A percentile compares a stretch with the other conserved stretches of the same genome.
phyloP scores from a whole-genome alignment of 2,113 vertebrate genomes.

The Indicator maculatus region DNA sequence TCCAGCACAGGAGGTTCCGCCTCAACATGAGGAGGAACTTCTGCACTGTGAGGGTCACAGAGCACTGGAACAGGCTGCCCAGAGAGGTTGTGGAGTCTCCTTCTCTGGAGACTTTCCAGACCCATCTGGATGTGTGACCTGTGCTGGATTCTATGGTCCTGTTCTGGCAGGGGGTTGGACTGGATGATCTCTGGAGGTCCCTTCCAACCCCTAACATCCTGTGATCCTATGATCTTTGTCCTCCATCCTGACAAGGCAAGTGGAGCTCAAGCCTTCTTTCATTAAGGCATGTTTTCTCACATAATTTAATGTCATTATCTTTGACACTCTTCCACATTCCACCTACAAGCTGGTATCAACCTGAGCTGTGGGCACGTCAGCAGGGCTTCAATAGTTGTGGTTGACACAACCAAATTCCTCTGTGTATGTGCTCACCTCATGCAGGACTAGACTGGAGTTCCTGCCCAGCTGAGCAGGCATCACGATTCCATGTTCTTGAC shows the following conservation, averaged over 20 bases:
- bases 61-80: too few species aligned
- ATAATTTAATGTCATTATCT: not conserved
- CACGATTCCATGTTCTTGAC: not conserved
- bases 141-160: too few species aligned
- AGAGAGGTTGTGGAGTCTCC: too few species aligned
- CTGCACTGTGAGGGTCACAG: too few species aligned
- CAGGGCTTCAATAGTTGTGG: not conserved
- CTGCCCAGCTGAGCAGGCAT: not conserved
- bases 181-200: too few species aligned
- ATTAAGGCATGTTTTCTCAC: not conserved
- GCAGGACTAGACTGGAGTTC: not conserved
- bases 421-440: accelerated
- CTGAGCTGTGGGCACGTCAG: not conserved
- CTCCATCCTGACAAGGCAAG: not conserved
- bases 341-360: not conserved
- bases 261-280: not conserved
- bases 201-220: too few species aligned
- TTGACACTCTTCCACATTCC: not conserved
- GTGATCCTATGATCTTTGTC: not conserved
- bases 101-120: too few species aligned
- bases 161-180: too few species aligned
- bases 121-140: too few species aligned
- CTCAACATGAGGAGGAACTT: too few species aligned
- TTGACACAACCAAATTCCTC: not conserved
- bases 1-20: too few species aligned